Percentiles rank a stretch among this genome's conserved stretches.
phyloP scores from a whole-genome alignment of 1,140 invertebrate species.

The Holotrichia oblita region DNA sequence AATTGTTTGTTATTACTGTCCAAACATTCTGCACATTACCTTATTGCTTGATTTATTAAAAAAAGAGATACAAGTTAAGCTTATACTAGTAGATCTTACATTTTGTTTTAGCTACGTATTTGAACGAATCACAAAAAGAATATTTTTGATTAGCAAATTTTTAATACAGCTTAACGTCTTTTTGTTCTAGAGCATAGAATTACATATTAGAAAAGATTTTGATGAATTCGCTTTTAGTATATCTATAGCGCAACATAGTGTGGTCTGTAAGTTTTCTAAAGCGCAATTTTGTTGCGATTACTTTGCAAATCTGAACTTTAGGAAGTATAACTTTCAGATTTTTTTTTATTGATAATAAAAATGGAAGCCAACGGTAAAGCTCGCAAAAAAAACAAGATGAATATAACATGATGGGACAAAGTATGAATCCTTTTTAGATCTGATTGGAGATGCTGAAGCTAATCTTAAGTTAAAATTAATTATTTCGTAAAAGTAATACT shows the following conservation, averaged over 20 bases:
- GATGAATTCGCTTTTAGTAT: background rate
- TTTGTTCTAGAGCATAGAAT: background rate
- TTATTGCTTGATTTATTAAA: background rate
- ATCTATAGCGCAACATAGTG: background rate
- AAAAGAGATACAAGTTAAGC: background rate
- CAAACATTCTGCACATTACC: slow-evolving; percentile 40
- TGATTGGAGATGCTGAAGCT: too few relatives aligned
- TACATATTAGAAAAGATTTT: background rate
- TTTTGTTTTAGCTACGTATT: background rate
- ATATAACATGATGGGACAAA: slow-evolving; percentile 4
- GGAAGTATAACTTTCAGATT: slow-evolving; percentile 29
- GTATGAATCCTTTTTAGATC: too few relatives aligned
- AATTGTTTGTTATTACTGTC: slow-evolving; percentile 32
- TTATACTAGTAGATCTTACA: slow-evolving; percentile 14
- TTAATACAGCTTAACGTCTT: too few relatives aligned
- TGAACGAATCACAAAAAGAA: slow-evolving; percentile 20
- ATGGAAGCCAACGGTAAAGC: slow-evolving; percentile 30
- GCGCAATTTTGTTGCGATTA: slow-evolving; percentile 14
- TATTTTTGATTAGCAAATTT: background rate
- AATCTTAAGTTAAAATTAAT: too few relatives aligned
- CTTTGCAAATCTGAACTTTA: background rate
- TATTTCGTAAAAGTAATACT: too few relatives aligned
- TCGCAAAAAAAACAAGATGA: slow-evolving; percentile 35
- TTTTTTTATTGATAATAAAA: background rate
- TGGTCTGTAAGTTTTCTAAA: slow-evolving; percentile 15